These are phyloP conservation scores for Neodiprion pinetum DNA, from an alignment of 1,140 invertebrate genomes.

Conservation along the genomic window DNA sequence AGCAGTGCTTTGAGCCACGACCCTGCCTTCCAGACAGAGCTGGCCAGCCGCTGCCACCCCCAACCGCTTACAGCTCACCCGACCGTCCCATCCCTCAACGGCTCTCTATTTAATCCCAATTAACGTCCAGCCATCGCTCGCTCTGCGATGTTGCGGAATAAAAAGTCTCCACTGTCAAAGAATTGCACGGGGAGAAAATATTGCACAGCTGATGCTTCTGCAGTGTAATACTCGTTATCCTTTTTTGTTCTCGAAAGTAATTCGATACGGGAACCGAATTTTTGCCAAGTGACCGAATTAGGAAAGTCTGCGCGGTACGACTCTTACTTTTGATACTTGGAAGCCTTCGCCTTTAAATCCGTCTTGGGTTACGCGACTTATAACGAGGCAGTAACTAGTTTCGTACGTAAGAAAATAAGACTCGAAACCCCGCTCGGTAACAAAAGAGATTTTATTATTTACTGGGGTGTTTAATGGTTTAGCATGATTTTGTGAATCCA, in stretches of 20 bases:
- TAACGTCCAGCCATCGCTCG: not conserved
- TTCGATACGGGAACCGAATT: not conserved
- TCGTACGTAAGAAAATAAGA: too few relatives aligned
- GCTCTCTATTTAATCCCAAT: conserved; percentile 7
- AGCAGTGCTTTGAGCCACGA: conserved; percentile 1
- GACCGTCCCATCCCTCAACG: not conserved
- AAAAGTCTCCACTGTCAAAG: not conserved
- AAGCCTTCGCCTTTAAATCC: too few relatives aligned
- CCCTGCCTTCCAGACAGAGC: conserved; percentile 4
- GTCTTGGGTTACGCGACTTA: too few relatives aligned
- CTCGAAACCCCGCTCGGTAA: too few relatives aligned
- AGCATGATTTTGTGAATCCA: conserved; percentile 46
- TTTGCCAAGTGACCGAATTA: not conserved
- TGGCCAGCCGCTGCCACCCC: not conserved
- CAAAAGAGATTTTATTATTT: not conserved
- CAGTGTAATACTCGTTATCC: too few relatives aligned
- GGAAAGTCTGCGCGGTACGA: too few relatives aligned
- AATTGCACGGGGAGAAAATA: not conserved
- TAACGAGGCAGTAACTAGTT: too few relatives aligned
- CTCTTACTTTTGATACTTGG: too few relatives aligned
- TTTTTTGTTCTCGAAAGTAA: too few relatives aligned
- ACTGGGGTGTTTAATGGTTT: conserved; percentile 6
- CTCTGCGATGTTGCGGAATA: not conserved
- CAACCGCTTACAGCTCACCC: not conserved
- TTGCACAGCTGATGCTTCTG: too few relatives aligned